These are phyloP conservation scores for Idaea biselata DNA, from an alignment of 2,888 invertebrate species.

Conservation along the genomic window DNA sequence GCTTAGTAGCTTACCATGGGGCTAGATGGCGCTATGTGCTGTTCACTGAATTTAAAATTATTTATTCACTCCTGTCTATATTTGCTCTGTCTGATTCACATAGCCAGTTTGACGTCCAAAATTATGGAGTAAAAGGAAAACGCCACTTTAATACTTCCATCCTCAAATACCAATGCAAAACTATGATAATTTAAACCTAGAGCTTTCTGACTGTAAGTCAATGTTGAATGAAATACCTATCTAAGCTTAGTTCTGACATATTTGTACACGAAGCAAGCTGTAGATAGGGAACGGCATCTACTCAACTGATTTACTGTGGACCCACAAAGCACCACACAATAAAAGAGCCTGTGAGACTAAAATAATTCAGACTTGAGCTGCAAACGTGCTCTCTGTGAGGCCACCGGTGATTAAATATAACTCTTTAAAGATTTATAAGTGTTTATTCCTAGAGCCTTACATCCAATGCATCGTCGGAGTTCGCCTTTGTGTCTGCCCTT, in stretches of 20 bases:
- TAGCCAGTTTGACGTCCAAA: no score
- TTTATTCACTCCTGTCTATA: no score
- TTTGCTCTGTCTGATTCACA: no score
- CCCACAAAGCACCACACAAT: constrained; percentile 61
- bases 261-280: constrained; percentile 34
- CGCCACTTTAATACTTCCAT: neutral
- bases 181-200: neutral
- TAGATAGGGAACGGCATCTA: constrained; percentile 63
- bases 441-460: constrained; percentile 62
- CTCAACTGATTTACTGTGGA: constrained; percentile 74
- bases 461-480: constrained; percentile 38
- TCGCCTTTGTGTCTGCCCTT: constrained; percentile 53
- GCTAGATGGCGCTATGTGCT: no score
- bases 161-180: neutral
- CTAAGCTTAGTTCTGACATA: constrained; percentile 36
- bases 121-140: neutral
- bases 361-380: constrained; percentile 68
- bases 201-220: neutral
- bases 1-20: no score
- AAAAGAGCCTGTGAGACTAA: constrained; percentile 67
- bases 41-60: no score
- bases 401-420: constrained; percentile 74
- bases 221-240: neutral
- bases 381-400: constrained; percentile 68
- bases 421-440: constrained; percentile 73